Evolutionary conservation across 2,113 vertebrate species (phyloP).

Genomic region (Hylia prasina): DNA sequence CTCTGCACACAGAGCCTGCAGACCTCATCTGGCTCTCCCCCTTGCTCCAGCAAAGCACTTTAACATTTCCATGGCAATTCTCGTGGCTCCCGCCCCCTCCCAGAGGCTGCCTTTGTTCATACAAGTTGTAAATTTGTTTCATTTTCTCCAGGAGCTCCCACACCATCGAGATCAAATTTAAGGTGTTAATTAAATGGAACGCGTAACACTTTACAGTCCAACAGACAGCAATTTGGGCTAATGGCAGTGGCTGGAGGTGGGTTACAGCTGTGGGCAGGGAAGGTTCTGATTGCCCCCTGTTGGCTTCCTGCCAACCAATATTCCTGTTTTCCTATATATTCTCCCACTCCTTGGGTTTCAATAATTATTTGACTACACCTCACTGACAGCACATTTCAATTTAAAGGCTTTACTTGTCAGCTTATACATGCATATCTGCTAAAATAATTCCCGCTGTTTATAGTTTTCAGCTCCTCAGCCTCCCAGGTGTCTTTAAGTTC

Average conservation of each 20-base stretch:
- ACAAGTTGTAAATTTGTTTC: constrained; percentile 6
- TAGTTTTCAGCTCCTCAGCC: neutral
- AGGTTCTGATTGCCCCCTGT: neutral
- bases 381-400: neutral
- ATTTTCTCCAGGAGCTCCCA: constrained; percentile 36
- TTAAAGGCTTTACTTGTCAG: neutral
- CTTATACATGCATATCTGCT: neutral
- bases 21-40: neutral
- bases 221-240: neutral
- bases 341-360: neutral
- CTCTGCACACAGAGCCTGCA: fast-evolving
- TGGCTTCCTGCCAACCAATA: neutral
- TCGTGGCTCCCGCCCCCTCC: neutral
- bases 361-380: neutral
- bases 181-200: constrained; percentile 37
- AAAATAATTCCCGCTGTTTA: neutral
- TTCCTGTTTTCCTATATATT: neutral
- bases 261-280: neutral
- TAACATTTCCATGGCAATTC: neutral
- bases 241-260: neutral
- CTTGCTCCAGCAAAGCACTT: neutral
- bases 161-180: constrained; percentile 4
- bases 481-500: neutral
- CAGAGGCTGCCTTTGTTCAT: neutral
- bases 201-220: constrained; percentile 2